Conservation (phyloP, 2,113 vertebrate genomes). For the Apteryx mantelli region DNA sequence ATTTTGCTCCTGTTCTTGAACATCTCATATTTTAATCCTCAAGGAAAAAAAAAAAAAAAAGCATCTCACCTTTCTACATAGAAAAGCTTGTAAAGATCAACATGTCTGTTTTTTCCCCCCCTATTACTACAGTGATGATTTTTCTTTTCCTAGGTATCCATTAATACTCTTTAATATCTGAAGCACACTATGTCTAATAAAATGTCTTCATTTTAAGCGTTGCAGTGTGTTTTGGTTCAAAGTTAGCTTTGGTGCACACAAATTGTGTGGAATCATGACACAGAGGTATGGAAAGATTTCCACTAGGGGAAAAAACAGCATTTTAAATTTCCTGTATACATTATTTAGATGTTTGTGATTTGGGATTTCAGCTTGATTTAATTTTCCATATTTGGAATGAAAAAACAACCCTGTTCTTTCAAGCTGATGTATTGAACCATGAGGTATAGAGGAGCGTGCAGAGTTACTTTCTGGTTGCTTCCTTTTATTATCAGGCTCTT, state of each 20-base stretch:
- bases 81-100: not conserved
- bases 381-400: not conserved
- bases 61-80: accelerated
- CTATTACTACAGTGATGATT: not conserved
- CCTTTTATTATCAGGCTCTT: not conserved
- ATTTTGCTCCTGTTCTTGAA: not conserved
- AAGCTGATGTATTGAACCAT: not conserved
- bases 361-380: not conserved
- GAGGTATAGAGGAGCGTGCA: not conserved
- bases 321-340: not conserved
- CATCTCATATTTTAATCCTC: not conserved
- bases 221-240: not conserved
- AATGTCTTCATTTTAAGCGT: not conserved
- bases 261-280: not conserved
- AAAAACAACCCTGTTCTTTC: accelerated
- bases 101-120: not conserved
- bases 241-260: not conserved
- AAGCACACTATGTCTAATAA: not conserved
- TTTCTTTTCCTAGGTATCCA: not conserved
- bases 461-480: not conserved
- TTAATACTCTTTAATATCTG: not conserved
- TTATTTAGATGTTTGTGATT: not conserved
- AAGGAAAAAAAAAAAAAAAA: not conserved
- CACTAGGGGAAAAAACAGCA: not conserved
- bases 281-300: not conserved